Evolutionary conservation across 2,888 invertebrate genomes (phyloP).

Genomic region (Lamellibrachia columna): DNA sequence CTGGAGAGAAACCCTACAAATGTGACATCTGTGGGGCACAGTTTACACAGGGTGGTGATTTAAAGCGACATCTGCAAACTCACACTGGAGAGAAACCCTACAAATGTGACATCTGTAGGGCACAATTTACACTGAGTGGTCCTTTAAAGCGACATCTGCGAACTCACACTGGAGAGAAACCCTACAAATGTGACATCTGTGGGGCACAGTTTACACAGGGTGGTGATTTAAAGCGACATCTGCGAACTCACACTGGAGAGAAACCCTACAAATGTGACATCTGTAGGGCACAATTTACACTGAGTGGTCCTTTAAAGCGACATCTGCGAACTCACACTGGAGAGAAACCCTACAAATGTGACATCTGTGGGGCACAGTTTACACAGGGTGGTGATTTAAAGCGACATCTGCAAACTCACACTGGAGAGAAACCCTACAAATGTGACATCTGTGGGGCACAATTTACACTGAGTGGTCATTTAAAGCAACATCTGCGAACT

Average conservation of each 20-base stretch:
- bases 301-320: background rate
- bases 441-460: background rate
- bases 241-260: background rate
- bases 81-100: too few species aligned
- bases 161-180: constrained; percentile 16
- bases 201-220: background rate
- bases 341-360: constrained; percentile 11
- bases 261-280: constrained; percentile 6
- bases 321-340: background rate
- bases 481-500: too few species aligned
- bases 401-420: background rate
- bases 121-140: background rate
- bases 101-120: too few species aligned
- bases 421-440: background rate
- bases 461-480: too few species aligned
- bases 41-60: too few species aligned
- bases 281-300: background rate
- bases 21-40: too few species aligned
- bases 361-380: background rate
- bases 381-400: background rate
- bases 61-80: too few species aligned
- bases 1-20: too few species aligned
- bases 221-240: background rate
- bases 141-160: background rate
- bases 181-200: constrained; percentile 12